Percentiles rank a stretch among this genome's conserved stretches.
These are phyloP conservation scores for Orientallactaga bullata DNA, from an alignment of 2,113 vertebrate species.

Conservation along the genomic window DNA sequence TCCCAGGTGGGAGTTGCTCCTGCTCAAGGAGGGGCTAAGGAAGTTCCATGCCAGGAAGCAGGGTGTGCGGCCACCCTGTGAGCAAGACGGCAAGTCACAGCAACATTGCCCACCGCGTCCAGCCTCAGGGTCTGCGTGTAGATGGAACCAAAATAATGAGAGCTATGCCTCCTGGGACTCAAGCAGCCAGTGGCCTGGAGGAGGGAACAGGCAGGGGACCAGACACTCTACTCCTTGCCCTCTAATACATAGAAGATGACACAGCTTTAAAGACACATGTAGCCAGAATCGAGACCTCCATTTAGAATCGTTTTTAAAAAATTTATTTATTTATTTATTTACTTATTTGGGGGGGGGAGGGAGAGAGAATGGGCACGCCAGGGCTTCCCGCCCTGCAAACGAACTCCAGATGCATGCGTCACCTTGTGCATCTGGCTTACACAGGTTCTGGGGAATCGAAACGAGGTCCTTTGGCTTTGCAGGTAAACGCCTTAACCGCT, in stretches of 20 bases:
- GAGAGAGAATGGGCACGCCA: too few species aligned
- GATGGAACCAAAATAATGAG: not conserved
- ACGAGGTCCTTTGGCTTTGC: too few species aligned
- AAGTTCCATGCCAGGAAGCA: not conserved
- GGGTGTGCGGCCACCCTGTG: not conserved
- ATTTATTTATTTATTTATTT: too few species aligned
- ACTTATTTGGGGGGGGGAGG: too few species aligned
- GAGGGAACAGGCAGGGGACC: not conserved
- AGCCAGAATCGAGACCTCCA: not conserved
- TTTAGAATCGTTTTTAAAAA: too few species aligned
- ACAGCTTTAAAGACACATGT: not conserved
- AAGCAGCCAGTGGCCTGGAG: not conserved
- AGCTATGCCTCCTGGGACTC: not conserved
- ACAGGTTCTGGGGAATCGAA: too few species aligned
- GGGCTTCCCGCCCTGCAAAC: too few species aligned
- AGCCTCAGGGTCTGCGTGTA: not conserved
- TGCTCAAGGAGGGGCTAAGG: not conserved
- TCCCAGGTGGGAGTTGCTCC: not conserved
- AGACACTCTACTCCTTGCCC: not conserved
- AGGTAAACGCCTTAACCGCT: too few species aligned
- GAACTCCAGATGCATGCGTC: too few species aligned
- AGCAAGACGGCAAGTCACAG: accelerated
- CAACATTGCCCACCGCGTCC: not conserved
- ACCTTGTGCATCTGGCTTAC: too few species aligned
- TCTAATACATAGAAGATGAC: not conserved